Evolutionary conservation across 2,888 invertebrate species (phyloP).

Genomic region (Lycophotia porphyrea): DNA sequence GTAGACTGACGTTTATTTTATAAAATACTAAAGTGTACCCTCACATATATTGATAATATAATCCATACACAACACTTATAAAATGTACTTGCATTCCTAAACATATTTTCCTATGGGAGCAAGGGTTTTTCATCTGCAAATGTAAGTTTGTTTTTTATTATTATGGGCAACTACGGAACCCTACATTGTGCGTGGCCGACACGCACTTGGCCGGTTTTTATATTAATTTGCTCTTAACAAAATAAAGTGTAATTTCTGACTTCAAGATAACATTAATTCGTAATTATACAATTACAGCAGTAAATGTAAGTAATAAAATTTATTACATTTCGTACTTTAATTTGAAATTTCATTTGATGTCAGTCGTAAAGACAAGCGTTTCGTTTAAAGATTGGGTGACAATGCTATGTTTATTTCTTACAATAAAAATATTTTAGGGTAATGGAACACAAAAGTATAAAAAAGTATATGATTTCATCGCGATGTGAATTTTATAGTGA

Average conservation of each 20-base stretch:
- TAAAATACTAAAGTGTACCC: no score
- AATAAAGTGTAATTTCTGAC: background rate
- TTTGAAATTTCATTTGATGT: conserved; percentile 35
- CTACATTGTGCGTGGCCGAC: no score
- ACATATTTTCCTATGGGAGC: no score
- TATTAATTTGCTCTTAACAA: background rate
- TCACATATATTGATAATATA: no score
- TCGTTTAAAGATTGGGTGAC: conserved; percentile 19
- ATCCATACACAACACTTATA: no score
- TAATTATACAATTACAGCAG: conserved; percentile 15
- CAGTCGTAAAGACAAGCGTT: conserved; percentile 25
- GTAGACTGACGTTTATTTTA: no score
- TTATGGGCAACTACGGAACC: no score
- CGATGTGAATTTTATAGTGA: conserved; percentile 10
- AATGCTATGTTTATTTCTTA: conserved; percentile 14
- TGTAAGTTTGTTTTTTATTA: no score
- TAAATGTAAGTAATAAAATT: conserved; percentile 27
- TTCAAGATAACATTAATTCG: background rate
- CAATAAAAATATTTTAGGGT: background rate
- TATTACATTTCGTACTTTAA: conserved; percentile 24
- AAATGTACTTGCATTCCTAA: no score
- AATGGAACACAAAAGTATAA: background rate
- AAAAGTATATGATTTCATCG: background rate
- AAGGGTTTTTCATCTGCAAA: no score
- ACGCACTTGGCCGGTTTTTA: no score